These are phyloP conservation scores for Lemur catta DNA, from an alignment of 2,797 vertebrate species.

Conservation along the genomic window DNA sequence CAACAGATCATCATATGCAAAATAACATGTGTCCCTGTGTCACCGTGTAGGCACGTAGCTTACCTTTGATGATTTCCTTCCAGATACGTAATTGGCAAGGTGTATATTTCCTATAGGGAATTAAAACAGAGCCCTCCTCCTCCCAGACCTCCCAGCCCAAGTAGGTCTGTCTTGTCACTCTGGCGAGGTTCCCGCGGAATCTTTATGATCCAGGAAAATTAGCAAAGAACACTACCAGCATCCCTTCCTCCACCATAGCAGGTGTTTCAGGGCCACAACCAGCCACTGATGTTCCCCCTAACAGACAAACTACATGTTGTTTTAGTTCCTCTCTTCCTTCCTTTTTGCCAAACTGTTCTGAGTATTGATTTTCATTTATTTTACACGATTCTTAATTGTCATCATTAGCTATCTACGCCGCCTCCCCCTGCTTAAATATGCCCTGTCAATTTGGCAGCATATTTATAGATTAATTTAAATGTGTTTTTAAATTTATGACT, in stretches of 20 bases:
- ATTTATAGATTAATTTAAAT: conserved; percentile 90
- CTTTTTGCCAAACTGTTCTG: conserved; percentile 79
- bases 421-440: conserved; percentile 83
- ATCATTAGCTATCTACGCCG: conserved; percentile 85
- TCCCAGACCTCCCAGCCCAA: neutral
- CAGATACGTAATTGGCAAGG: conserved; percentile 17
- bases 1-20: neutral
- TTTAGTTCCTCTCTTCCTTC: conserved; percentile 77
- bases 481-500: conserved; percentile 87
- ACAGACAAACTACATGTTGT: conserved; percentile 80
- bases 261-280: conserved; percentile 75
- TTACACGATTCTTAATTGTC: conserved; percentile 87
- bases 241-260: conserved; percentile 70
- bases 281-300: conserved; percentile 79
- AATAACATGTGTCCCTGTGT: neutral
- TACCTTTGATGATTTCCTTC: neutral
- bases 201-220: conserved; percentile 66
- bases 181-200: conserved; percentile 47
- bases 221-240: conserved; percentile 61
- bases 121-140: conserved; percentile 66
- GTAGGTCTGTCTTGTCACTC: conserved; percentile 8
- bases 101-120: neutral
- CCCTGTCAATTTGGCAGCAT: conserved; percentile 86
- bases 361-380: conserved; percentile 88
- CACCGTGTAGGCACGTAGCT: neutral